phyloP scores from a whole-genome alignment of 2,888 invertebrate genomes.

The Meteorus colon region DNA sequence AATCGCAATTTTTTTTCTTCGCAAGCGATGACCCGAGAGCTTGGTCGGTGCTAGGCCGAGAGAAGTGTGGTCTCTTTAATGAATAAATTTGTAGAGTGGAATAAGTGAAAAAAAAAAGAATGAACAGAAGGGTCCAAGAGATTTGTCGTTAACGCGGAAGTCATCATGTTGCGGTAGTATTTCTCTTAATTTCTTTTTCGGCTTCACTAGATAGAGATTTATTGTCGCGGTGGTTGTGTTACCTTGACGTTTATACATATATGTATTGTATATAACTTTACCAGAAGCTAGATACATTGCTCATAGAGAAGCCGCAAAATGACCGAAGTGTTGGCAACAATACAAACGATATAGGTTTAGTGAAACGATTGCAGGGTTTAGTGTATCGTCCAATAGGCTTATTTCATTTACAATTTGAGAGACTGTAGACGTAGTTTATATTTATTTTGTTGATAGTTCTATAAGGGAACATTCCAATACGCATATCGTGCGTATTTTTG shows the following conservation, averaged over 20 bases:
- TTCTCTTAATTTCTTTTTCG: constrained; percentile 10
- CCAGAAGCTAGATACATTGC: not conserved
- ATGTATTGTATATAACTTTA: not conserved
- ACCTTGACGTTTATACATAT: not conserved
- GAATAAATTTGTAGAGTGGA: constrained; percentile 42
- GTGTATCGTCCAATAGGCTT: constrained; percentile 46
- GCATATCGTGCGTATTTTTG: constrained; percentile 15
- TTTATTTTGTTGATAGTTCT: constrained; percentile 36
- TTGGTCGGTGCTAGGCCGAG: constrained; percentile 49
- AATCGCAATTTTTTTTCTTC: constrained; percentile 13
- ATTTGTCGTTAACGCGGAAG: constrained; percentile 19
- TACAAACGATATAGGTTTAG: constrained; percentile 42
- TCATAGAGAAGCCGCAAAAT: constrained; percentile 31
- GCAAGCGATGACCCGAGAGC: constrained; percentile 43
- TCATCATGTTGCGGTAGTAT: constrained; percentile 12
- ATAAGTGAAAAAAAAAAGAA: constrained; percentile 32
- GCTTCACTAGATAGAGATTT: not conserved
- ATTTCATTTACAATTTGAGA: constrained; percentile 27
- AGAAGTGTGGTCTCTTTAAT: constrained; percentile 28
- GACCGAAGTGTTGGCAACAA: constrained; percentile 41
- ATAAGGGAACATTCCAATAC: constrained; percentile 40
- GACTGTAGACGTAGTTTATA: constrained; percentile 26
- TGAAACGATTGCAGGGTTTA: constrained; percentile 54
- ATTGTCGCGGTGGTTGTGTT: not conserved
- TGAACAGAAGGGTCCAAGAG: constrained; percentile 11